These are phyloP conservation scores for Phyllotis vaccarum DNA, from an alignment of 2,797 vertebrate species.

Conservation along the genomic window DNA sequence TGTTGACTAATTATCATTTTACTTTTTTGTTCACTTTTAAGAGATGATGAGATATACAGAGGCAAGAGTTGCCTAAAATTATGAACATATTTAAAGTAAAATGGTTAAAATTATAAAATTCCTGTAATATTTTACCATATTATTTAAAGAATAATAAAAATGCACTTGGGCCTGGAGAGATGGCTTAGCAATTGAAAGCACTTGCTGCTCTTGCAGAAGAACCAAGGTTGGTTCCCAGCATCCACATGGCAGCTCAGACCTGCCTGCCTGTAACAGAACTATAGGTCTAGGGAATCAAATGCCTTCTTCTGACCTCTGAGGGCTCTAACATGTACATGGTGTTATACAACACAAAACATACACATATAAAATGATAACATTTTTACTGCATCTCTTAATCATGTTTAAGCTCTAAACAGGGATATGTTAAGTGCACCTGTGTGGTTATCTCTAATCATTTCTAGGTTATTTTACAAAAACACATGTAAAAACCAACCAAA, in stretches of 20 bases:
- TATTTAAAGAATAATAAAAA: not conserved
- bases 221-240: not conserved
- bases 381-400: not conserved
- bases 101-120: not conserved
- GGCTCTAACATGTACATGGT: not conserved
- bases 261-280: too few relatives aligned
- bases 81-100: slow-evolving; percentile 18
- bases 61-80: not conserved
- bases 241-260: not conserved
- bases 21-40: slow-evolving; percentile 16
- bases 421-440: not conserved
- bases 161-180: not conserved
- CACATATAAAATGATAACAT: not conserved
- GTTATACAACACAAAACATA: not conserved
- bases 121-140: not conserved
- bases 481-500: slow-evolving; percentile 57
- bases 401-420: slow-evolving; percentile 4
- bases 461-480: slow-evolving; percentile 54
- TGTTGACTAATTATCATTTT: not conserved
- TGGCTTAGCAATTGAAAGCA: not conserved
- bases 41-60: slow-evolving; percentile 20
- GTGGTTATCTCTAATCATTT: not conserved
- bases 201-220: not conserved
- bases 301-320: not conserved
- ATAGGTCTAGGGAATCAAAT: not conserved